Conservation (phyloP, 2,888 invertebrate genomes). For the Tridacna gigas region DNA sequence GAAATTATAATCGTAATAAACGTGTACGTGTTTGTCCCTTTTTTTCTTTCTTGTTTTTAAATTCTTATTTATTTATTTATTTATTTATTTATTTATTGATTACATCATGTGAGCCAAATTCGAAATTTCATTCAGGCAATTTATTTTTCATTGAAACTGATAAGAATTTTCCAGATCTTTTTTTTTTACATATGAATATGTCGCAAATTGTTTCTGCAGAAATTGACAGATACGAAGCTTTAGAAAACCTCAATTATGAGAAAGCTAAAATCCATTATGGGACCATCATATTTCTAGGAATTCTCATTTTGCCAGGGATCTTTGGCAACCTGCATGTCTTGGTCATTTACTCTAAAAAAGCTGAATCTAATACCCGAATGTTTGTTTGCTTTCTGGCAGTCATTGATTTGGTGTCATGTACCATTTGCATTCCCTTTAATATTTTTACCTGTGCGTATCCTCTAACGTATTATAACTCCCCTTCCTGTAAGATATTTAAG, state of each 20-base stretch:
- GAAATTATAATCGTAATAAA: no score
- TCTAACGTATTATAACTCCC: background rate
- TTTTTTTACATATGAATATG: no score
- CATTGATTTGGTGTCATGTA: background rate
- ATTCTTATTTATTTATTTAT: no score
- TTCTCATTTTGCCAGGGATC: background rate
- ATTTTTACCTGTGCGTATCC: background rate
- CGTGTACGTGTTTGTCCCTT: no score
- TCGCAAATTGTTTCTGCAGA: no score
- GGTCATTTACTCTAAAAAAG: background rate
- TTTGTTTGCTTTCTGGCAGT: background rate
- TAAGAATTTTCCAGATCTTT: no score
- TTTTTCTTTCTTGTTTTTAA: no score
- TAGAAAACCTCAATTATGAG: background rate
- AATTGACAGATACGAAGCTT: background rate
- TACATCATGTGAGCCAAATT: no score
- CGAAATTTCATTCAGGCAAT: no score
- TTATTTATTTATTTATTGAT: no score
- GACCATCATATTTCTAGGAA: background rate
- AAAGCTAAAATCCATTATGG: background rate
- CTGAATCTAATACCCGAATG: background rate
- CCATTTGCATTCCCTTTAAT: background rate
- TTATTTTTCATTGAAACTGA: no score
- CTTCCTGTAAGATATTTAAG: background rate
- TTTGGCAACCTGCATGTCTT: constrained; percentile 6